phyloP scores from a whole-genome alignment of 2,113 vertebrate genomes.

The Oostethus manadensis region DNA sequence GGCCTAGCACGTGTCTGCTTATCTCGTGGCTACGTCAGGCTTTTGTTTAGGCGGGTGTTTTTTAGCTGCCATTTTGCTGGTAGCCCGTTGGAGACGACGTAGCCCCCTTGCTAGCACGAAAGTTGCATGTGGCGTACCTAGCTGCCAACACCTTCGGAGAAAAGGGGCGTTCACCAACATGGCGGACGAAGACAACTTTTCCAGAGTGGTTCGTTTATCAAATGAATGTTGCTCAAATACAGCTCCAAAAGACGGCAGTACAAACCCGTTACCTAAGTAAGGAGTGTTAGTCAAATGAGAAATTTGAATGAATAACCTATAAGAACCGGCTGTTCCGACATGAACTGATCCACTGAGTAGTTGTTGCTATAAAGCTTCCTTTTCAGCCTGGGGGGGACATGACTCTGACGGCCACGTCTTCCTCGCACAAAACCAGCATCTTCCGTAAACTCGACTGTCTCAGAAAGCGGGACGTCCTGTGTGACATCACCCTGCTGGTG shows the following conservation, averaged over 20 bases:
- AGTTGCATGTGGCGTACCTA: background rate
- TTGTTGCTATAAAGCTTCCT: background rate
- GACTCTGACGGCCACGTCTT: conserved; percentile 55
- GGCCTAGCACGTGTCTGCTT: background rate
- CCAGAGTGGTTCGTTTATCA: too few relatives aligned
- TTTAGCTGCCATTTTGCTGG: background rate
- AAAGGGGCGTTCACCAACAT: background rate
- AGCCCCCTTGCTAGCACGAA: conserved; percentile 39
- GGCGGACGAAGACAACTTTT: too few relatives aligned
- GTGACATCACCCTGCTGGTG: conserved; percentile 89
- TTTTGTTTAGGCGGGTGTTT: fast-evolving
- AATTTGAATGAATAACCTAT: too few relatives aligned
- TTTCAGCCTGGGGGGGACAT: conserved; percentile 52
- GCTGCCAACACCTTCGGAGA: background rate
- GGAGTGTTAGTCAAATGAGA: too few relatives aligned
- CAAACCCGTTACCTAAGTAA: too few relatives aligned
- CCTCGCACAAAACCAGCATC: conserved; percentile 78
- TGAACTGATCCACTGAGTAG: too few relatives aligned
- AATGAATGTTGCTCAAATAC: too few relatives aligned
- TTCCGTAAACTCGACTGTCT: conserved; percentile 82
- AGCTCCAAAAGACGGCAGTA: too few relatives aligned
- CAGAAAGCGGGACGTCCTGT: conserved; percentile 82
- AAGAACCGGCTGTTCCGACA: too few relatives aligned
- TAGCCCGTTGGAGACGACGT: background rate
- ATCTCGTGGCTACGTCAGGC: background rate